Conservation (phyloP, 1,140 invertebrate species). For the Drosophila insularis region DNA sequence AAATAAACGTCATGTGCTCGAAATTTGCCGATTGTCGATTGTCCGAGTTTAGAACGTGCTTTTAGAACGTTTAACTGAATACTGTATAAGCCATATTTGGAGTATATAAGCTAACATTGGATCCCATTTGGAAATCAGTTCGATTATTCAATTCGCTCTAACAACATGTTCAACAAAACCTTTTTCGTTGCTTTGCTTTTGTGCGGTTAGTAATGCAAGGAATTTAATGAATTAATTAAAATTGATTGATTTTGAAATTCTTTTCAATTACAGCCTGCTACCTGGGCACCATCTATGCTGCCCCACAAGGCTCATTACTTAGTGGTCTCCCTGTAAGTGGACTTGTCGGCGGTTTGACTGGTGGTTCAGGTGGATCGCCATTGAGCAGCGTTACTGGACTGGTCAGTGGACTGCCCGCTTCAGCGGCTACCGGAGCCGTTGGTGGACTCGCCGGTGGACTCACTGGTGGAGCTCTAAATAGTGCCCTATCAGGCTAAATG, state of each 20-base stretch:
- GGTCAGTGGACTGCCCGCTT: too few species aligned
- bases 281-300: constrained; percentile 10
- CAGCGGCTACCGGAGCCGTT: too few species aligned
- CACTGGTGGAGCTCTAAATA: not conserved
- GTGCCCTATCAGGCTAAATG: not conserved
- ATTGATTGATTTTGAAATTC: not conserved
- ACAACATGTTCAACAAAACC: constrained; percentile 61
- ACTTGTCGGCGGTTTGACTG: not conserved
- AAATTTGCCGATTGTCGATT: not conserved
- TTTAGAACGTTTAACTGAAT: not conserved
- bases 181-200: constrained; percentile 48
- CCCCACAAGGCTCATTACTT: too few species aligned
- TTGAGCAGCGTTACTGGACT: not conserved
- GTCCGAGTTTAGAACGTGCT: constrained; percentile 29
- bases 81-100: not conserved
- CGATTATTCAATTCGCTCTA: constrained; percentile 8
- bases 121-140: constrained; percentile 36
- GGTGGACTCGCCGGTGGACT: not conserved
- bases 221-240: not conserved
- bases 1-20: too few species aligned
- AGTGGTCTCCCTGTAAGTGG: too few species aligned
- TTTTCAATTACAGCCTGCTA: constrained; percentile 26
- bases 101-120: constrained; percentile 25
- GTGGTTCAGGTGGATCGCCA: not conserved
- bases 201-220: constrained; percentile 45